Evolutionary conservation across 2,797 vertebrate species (phyloP), one percentile per base, ranked within the genome.

Genomic region (Columba guinea): DNA sequence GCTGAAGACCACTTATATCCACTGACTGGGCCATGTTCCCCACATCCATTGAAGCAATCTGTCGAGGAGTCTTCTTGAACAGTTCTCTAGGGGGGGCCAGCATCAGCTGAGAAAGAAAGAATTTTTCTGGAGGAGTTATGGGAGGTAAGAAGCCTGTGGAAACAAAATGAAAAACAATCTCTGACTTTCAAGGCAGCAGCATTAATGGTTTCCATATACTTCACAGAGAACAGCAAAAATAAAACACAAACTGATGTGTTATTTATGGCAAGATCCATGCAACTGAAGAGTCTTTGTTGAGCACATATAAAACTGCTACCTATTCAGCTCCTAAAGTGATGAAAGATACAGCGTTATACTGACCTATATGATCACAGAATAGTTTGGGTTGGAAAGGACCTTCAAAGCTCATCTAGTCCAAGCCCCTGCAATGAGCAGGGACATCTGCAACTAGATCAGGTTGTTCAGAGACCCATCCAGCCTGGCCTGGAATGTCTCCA

Each of bases 31-130:
- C 98, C 97, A 99, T 98, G 96, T 98, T 99, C 67, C 98, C 98
- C 5, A 99, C 98, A 0, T 99, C 99, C 99, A 99, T 99, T 32
- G 99, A 97, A 17, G 99, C 99, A 14, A 99, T 99, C 97, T 99
- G 99, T 19, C 99, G 97, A 26, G 99, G 99, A 2, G 99, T 99
- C 97, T 99, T 99, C 98, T 99, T 99, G 97, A 99, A 99, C 52
- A 99, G 98, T 18, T 99, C 99, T 70, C 99, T 98, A 46, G 99
- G 99, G 6, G 99, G 99, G 7, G 99, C 99, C 97, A 99, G 84
- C 99, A 99, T 99, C 89, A 99, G 98, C 88, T 99, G 99, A 28
- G 99, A 99, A 79, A 99, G 98, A 85, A 99, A 99, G 97, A 99
- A 99, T 96, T 99, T 99, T 98, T 99, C 99, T 4, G 99, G 99